Evolutionary conservation across 1,140 invertebrate genomes (phyloP).

Genomic region (Ceratosolen solmsi): DNA sequence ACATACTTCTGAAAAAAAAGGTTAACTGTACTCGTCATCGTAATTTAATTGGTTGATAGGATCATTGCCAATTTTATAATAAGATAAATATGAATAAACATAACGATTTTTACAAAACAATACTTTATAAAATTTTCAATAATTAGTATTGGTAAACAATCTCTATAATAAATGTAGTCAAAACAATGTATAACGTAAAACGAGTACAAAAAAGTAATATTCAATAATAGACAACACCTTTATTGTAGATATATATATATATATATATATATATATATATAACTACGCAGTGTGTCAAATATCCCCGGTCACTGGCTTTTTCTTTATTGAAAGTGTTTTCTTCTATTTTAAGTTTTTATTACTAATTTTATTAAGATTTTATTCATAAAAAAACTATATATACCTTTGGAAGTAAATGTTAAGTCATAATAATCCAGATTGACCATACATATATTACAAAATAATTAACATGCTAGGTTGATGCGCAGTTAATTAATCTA

Average conservation of each 20-base stretch:
- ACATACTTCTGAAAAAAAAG: neutral
- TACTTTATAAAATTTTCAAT: neutral
- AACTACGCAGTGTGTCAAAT: too few relatives aligned
- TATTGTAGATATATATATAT: constrained; percentile 11
- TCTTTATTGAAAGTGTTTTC: too few relatives aligned
- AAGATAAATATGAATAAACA: neutral
- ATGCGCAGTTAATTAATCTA: constrained; percentile 37
- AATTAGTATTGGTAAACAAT: neutral
- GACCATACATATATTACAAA: neutral
- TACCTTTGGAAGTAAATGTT: too few relatives aligned
- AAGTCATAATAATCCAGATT: too few relatives aligned
- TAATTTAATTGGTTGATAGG: neutral
- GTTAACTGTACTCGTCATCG: neutral
- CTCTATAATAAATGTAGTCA: neutral
- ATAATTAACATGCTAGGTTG: constrained; percentile 11
- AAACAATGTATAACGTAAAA: neutral
- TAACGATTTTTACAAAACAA: constrained; percentile 9
- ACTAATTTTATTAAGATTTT: too few relatives aligned
- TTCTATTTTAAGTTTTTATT: neutral
- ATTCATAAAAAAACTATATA: neutral
- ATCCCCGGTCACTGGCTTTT: too few relatives aligned
- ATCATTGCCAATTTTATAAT: neutral
- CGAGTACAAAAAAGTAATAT: constrained; percentile 34
- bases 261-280: neutral
- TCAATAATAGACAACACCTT: constrained; percentile 17